Conservation (phyloP, 2,113 vertebrate genomes). For the Dipodomys stephensi region DNA sequence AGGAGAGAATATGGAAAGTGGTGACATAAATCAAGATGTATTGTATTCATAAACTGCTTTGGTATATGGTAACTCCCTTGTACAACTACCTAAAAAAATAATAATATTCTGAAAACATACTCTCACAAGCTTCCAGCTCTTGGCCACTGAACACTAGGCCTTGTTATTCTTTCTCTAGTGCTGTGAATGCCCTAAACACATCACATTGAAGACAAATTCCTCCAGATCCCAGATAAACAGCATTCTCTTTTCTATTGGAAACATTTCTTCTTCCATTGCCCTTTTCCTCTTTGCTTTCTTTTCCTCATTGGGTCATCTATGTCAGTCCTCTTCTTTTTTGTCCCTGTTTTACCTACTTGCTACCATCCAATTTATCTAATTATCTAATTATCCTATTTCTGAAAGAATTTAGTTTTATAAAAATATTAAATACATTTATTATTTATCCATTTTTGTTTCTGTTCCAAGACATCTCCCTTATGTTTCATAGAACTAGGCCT, state of each 20-base stretch:
- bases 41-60: no score
- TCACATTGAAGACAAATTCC: background rate
- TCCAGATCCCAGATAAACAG: background rate
- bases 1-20: no score
- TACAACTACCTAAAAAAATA: no score
- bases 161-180: background rate
- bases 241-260: background rate
- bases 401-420: background rate
- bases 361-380: background rate
- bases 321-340: background rate
- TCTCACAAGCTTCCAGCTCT: rapidly evolving
- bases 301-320: background rate
- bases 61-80: no score
- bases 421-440: background rate
- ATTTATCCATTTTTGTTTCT: background rate
- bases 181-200: background rate
- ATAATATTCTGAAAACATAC: background rate
- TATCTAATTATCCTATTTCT: background rate
- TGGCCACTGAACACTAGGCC: rapidly evolving
- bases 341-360: background rate
- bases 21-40: no score
- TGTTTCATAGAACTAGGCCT: background rate
- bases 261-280: background rate
- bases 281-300: background rate
- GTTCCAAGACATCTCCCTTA: background rate